Conservation (phyloP, 2,113 vertebrate species). For the Corythoichthys intestinalis region DNA sequence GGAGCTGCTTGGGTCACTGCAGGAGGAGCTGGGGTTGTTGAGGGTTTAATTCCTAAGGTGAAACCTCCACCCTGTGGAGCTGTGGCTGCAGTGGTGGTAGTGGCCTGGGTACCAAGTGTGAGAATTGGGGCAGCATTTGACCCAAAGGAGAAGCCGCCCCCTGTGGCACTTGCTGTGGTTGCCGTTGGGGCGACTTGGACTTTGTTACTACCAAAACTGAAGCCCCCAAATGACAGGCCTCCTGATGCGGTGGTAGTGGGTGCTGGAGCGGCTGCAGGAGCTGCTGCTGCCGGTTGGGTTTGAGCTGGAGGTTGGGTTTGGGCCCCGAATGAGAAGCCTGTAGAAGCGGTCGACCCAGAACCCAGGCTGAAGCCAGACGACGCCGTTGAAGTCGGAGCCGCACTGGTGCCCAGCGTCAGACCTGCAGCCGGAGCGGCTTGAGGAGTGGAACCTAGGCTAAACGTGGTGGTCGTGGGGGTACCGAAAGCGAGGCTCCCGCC, state of each 20-base stretch:
- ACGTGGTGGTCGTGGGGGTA: slow-evolving; percentile 63
- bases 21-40: slow-evolving; percentile 66
- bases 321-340: slow-evolving; percentile 58
- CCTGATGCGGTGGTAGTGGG: background rate
- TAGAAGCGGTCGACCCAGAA: slow-evolving; percentile 24
- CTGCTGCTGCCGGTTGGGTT: background rate
- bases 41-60: slow-evolving; percentile 76
- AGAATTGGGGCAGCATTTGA: slow-evolving; percentile 35
- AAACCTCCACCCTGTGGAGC: slow-evolving; percentile 61
- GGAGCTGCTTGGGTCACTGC: slow-evolving; percentile 50
- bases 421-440: slow-evolving; percentile 66
- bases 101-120: slow-evolving; percentile 49
- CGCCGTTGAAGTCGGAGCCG: slow-evolving; percentile 34
- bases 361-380: slow-evolving; percentile 65
- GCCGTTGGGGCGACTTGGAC: background rate
- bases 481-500: slow-evolving; percentile 75
- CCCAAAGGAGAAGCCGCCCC: slow-evolving; percentile 41
- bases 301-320: background rate
- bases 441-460: slow-evolving; percentile 61
- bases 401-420: slow-evolving; percentile 67
- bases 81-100: slow-evolving; percentile 25
- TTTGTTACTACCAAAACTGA: background rate
- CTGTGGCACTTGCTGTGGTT: background rate
- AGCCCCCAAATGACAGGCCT: background rate
- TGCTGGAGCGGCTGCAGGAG: background rate